Evolutionary conservation across 2,113 vertebrate genomes (phyloP).

Genomic region (Takifugu flavidus): DNA sequence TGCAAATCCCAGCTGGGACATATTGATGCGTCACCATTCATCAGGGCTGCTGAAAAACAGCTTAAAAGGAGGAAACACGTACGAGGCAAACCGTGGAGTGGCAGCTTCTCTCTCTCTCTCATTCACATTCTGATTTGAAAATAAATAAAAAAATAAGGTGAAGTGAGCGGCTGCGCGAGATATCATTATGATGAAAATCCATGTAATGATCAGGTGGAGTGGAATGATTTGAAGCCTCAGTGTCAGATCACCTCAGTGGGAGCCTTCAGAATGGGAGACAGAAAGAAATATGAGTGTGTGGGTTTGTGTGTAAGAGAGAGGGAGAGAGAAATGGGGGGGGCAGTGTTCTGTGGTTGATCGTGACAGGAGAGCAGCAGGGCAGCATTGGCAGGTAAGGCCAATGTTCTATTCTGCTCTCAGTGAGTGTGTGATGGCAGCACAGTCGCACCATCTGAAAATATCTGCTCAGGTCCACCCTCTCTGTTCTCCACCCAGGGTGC

Average conservation of each 20-base stretch:
- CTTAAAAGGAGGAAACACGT: slow-evolving; percentile 38
- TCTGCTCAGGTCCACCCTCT: slow-evolving; percentile 28
- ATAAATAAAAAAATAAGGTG: slow-evolving; percentile 39
- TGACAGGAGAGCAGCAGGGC: slow-evolving; percentile 57
- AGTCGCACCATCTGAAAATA: slow-evolving; percentile 43
- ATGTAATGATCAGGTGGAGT: slow-evolving; percentile 37
- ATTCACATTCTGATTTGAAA: slow-evolving; percentile 31
- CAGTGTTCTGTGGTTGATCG: slow-evolving; percentile 50
- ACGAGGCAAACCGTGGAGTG: slow-evolving; percentile 53
- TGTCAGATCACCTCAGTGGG: slow-evolving; percentile 39
- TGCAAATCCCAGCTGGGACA: slow-evolving; percentile 31
- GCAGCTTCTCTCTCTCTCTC: slow-evolving; percentile 19
- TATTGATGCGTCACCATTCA: slow-evolving; percentile 31
- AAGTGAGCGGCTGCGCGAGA: slow-evolving; percentile 62
- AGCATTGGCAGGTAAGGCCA: slow-evolving; percentile 57
- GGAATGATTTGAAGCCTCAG: slow-evolving; percentile 60
- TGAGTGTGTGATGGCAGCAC: slow-evolving; percentile 50
- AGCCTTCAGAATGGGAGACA: slow-evolving; percentile 29
- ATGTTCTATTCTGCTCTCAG: slow-evolving; percentile 51
- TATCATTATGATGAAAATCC: slow-evolving; percentile 63
- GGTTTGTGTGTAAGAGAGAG: slow-evolving; percentile 29
- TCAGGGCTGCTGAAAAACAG: slow-evolving; percentile 33
- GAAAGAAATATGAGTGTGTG: slow-evolving; percentile 17
- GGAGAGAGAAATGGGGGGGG: slow-evolving; percentile 32
- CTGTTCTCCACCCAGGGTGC: slow-evolving; percentile 1